Conservation (phyloP, 2,888 invertebrate genomes). For the Sussaba pulchella region DNA sequence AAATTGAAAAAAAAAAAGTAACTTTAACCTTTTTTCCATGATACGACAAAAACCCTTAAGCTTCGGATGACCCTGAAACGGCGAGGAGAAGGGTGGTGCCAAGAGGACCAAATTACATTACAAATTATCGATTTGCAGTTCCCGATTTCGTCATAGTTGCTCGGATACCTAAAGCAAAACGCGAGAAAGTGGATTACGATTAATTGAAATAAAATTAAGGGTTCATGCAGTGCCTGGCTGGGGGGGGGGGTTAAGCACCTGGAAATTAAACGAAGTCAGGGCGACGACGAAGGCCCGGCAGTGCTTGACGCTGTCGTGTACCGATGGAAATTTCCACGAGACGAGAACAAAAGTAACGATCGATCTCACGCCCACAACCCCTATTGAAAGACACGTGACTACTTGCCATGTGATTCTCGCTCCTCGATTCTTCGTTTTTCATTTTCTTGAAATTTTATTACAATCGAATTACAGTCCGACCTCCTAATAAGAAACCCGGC, state of each 20-base stretch:
- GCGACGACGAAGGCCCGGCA: background rate
- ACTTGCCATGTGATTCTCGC: slow-evolving; percentile 10
- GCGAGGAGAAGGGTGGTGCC: too few species aligned
- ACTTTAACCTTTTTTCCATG: slow-evolving; percentile 1
- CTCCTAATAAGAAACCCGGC: too few species aligned
- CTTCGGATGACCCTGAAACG: too few species aligned
- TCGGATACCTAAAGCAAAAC: slow-evolving; percentile 5
- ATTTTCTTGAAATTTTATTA: background rate
- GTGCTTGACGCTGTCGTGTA: background rate
- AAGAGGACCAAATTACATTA: too few species aligned
- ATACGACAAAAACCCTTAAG: background rate
- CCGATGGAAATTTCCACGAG: slow-evolving; percentile 77
- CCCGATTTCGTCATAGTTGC: background rate
- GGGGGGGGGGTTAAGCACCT: too few species aligned
- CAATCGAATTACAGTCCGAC: too few species aligned
- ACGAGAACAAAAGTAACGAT: slow-evolving; percentile 73
- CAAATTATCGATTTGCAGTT: background rate
- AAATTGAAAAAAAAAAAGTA: too few species aligned
- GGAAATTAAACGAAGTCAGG: slow-evolving; percentile 16
- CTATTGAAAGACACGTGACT: slow-evolving; percentile 53
- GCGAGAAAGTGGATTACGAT: slow-evolving; percentile 13
- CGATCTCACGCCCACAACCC: slow-evolving; percentile 69
- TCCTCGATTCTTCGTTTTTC: background rate
- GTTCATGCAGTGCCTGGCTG: background rate
- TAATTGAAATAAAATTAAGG: slow-evolving; percentile 35